Base-by-base conservation (phyloP, 1,140 invertebrate genomes). In the Bombus confusus region DNA sequence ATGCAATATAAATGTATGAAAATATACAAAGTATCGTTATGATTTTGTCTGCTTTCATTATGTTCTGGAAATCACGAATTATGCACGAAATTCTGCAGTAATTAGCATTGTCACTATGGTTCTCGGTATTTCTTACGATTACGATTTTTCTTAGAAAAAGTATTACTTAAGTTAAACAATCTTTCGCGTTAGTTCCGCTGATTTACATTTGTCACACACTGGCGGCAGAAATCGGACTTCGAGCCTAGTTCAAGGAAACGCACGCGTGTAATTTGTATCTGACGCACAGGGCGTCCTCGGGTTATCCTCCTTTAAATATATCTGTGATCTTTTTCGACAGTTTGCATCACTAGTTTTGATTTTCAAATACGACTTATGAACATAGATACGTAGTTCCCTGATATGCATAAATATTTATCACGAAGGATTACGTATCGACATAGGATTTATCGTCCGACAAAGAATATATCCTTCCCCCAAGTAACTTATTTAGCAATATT, bases 271-370 rank as follows among this genome's bases (percentile, higher is more conserved):
- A 34, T 59, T 81, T 52, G 3, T n/a, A 28, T 15, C 13, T 59
- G 52, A 81, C 47, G 52, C 9, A 52, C 78, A 62, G 37, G 15
- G 1, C 18, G 47, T 62, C 80, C 80, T 81, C 52, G 80, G n/a
- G 10, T 81, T 34, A 25, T 62, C 4, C 59, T n/a, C 28, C 28
- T 62, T 62, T n/a, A 62, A 62, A n/a, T n/a, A 28, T 6, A 8
- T 80, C 13, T 15, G 31, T 57, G 15, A 25, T 59, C 71, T 25
- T 59, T 80, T 41, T 39, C 8, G 10, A 57, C 18, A 5, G 57
- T 59, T 31, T 12, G 3, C 39, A 6, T 3, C 10, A 34, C 1
- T 10, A 66, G 8, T 68, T 79, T 34, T 66, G 4, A 18, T 62
- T 25, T 43, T 41, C 0, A 18, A 43, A 78, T 34, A 34, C 0